Conservation (phyloP, 2,888 invertebrate genomes). For the Pogonocherus hispidulus region DNA sequence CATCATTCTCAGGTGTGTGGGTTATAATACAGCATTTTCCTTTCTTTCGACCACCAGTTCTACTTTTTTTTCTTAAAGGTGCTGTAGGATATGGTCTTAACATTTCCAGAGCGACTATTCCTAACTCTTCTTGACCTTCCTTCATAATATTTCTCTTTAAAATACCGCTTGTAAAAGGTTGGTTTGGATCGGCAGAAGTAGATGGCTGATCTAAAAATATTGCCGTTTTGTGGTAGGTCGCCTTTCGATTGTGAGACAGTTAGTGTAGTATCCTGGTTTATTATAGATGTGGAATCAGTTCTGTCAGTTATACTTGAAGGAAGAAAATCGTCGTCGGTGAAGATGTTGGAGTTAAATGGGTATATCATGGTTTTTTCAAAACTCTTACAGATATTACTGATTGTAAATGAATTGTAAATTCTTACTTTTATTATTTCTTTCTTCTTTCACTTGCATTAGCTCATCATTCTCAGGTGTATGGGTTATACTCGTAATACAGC, state of each 20-base stretch:
- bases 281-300: conserved; percentile 27
- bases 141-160: not conserved
- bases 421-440: not conserved
- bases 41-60: conserved; percentile 12
- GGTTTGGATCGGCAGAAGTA: not conserved
- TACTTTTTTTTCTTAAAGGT: conserved; percentile 1
- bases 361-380: conserved; percentile 47
- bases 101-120: conserved; percentile 26
- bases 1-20: conserved; percentile 29
- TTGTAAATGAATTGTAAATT: too few relatives aligned
- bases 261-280: too few relatives aligned
- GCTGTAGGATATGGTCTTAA: conserved; percentile 34
- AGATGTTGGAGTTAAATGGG: conserved; percentile 46
- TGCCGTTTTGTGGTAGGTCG: conserved; percentile 6
- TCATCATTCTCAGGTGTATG: conserved; percentile 29
- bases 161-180: not conserved
- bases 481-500: conserved; percentile 23
- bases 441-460: not conserved
- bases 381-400: conserved; percentile 44
- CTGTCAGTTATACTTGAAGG: conserved; percentile 34
- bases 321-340: conserved; percentile 44
- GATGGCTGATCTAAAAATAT: not conserved
- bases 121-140: not conserved
- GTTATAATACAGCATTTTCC: conserved; percentile 29
- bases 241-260: too few relatives aligned